Evolutionary conservation across 2,113 vertebrate genomes (phyloP), one percentile per base, ranked within the genome.

Genomic region (Nycticorax nycticorax): DNA sequence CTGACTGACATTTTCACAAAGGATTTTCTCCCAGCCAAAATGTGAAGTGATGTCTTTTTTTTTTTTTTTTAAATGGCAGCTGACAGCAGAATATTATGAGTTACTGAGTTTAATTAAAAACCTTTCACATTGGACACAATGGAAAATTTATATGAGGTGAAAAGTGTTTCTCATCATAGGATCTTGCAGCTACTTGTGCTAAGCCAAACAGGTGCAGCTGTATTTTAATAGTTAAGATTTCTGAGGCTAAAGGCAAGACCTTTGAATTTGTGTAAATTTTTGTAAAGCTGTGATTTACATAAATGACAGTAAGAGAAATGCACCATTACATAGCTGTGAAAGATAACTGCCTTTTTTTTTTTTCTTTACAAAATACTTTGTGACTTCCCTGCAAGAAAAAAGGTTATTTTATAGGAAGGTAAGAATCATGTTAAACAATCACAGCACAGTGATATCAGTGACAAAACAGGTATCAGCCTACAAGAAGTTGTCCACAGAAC

Each of bases 61-160:
- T 69, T n/a, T 55, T 85, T 69, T 89, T 27, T 43, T 43, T 14
- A 14, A 14, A 73, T 43, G 37, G 56, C 39, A 93, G 37, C 50
- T 86, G 47, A 83, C 68, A 94, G 56, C 52, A 85, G 60, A 93
- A 64, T 93, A 89, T 82, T 45, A 75, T 50, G 52, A 85, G 26
- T 92, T 92, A 80, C 60, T 37, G 52, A 91, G 48, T 86, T 95
- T 89, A 89, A 92, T 94, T 82, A 87, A 89, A 86, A 96, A 45
- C 11, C n/a, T 89, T 89, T 94, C 83, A 78, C 47, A 37, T 9
- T 24, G 52, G 55, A 90, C 67, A 95, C 47, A 94, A 88, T 53
- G 45, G 83, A 94, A 93, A 91, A 91, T 87, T 89, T 89, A 72
- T 85, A 35, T 53, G 41, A 85, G 24, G 39, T 53, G 32, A 75